Conservation (phyloP, 2,797 vertebrate species). For the Taenioides sp. region DNA sequence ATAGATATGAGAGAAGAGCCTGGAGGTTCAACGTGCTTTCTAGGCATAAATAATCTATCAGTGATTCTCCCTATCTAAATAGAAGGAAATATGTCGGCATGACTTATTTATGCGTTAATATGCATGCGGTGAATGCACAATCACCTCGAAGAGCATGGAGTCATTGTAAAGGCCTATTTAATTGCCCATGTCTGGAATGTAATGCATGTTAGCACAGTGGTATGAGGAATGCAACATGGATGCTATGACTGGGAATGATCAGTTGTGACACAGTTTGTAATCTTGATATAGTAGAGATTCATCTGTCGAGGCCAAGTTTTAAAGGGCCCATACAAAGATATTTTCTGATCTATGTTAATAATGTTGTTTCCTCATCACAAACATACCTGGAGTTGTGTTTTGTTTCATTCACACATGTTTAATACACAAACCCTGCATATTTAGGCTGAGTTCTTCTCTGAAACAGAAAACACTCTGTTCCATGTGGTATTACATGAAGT, state of each 20-base stretch:
- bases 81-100: constrained; percentile 72
- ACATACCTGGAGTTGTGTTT: not conserved
- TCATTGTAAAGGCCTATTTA: constrained; percentile 50
- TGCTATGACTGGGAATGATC: constrained; percentile 7
- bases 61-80: constrained; percentile 71
- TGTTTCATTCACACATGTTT: too few relatives aligned
- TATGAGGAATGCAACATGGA: constrained; percentile 21
- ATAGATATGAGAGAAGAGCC: constrained; percentile 73
- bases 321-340: too few relatives aligned
- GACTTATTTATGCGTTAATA: constrained; percentile 82
- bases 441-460: too few relatives aligned
- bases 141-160: constrained; percentile 62
- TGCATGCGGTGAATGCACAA: constrained; percentile 71
- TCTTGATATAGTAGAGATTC: too few relatives aligned
- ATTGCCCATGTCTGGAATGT: constrained; percentile 52
- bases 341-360: too few relatives aligned
- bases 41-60: constrained; percentile 81
- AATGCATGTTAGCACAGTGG: constrained; percentile 22
- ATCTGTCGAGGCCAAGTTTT: too few relatives aligned
- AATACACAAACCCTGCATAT: too few relatives aligned
- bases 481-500: too few relatives aligned
- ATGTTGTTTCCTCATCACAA: not conserved
- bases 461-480: too few relatives aligned
- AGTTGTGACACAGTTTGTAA: not conserved
- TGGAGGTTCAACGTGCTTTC: constrained; percentile 79